These are phyloP conservation scores for Drosophila rubida DNA, from an alignment of 2,888 invertebrate genomes.

Conservation along the genomic window DNA sequence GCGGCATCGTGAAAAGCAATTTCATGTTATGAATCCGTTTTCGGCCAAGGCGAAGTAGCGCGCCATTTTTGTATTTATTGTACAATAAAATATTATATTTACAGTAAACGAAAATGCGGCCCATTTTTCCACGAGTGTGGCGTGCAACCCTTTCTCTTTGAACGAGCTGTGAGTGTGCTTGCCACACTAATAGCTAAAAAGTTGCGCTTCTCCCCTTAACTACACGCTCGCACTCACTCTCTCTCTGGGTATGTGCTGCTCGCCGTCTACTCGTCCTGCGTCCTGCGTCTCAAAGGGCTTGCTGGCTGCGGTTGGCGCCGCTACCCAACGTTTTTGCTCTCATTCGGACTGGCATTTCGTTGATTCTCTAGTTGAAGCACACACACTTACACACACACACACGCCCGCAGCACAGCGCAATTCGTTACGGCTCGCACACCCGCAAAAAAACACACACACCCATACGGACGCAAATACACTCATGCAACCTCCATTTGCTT, in stretches of 20 bases:
- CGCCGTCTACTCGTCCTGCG: slow-evolving; percentile 10
- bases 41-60: slow-evolving; percentile 63
- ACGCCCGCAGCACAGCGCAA: slow-evolving; percentile 39
- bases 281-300: slow-evolving; percentile 10
- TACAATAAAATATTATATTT: slow-evolving; percentile 80
- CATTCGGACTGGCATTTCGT: slow-evolving; percentile 64
- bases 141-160: slow-evolving; percentile 40
- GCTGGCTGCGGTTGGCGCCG: slow-evolving; percentile 39
- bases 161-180: slow-evolving; percentile 30
- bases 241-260: background rate
- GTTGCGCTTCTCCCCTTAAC: slow-evolving; percentile 24
- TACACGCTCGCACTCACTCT: background rate
- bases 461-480: slow-evolving; percentile 11
- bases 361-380: slow-evolving; percentile 60
- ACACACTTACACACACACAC: slow-evolving; percentile 27
- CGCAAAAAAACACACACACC: slow-evolving; percentile 29
- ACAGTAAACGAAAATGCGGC: slow-evolving; percentile 66
- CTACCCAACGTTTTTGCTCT: slow-evolving; percentile 56
- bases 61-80: slow-evolving; percentile 70
- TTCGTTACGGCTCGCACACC: slow-evolving; percentile 64
- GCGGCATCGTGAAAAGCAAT: slow-evolving; percentile 77
- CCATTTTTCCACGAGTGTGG: slow-evolving; percentile 32
- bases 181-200: slow-evolving; percentile 62
- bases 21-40: slow-evolving; percentile 78
- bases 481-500: slow-evolving; percentile 56